Percentiles rank a stretch among this genome's conserved stretches.
phyloP scores from a whole-genome alignment of 1,140 invertebrate species.

The Cylas formicarius region DNA sequence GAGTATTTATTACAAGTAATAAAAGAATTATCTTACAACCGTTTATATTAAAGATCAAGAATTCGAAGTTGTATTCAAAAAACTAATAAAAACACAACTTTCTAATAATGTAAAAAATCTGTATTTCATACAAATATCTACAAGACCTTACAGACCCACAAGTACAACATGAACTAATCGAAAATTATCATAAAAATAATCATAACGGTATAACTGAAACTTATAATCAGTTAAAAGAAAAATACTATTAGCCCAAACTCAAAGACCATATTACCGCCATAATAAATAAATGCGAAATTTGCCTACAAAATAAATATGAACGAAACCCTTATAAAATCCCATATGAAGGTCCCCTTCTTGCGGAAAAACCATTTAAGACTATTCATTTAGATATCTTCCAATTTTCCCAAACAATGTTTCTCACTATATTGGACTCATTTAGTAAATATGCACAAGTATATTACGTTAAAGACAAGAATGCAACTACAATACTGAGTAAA shows the following conservation, averaged over 20 bases:
- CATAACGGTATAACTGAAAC: slow-evolving; percentile 22
- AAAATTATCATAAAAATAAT: slow-evolving; percentile 16
- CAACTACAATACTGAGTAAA: slow-evolving; percentile 4
- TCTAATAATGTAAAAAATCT: background rate
- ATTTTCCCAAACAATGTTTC: slow-evolving; percentile 22
- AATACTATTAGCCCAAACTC: slow-evolving; percentile 23
- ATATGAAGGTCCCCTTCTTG: slow-evolving; percentile 15
- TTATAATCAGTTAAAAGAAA: slow-evolving; percentile 15
- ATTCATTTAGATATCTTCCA: slow-evolving; percentile 30
- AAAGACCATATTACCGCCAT: slow-evolving; percentile 3
- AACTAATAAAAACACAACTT: background rate
- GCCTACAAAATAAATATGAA: slow-evolving; percentile 23
- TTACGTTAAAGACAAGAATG: slow-evolving; percentile 6
- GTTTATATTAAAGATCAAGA: background rate
- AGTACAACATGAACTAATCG: slow-evolving; percentile 9
- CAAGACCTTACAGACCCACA: slow-evolving; percentile 4
- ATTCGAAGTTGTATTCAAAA: too few species aligned
- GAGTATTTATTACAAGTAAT: slow-evolving; percentile 1
- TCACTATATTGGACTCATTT: slow-evolving; percentile 30
- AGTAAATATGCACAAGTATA: slow-evolving; percentile 23
- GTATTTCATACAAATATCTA: background rate
- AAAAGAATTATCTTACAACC: background rate
- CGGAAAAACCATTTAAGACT: slow-evolving; percentile 29
- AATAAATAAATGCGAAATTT: slow-evolving; percentile 22
- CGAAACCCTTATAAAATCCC: slow-evolving; percentile 17